Percentiles rank a stretch among this genome's conserved stretches.
These are phyloP conservation scores for Calephelis perditalis DNA, from an alignment of 2,888 invertebrate species.

Conservation along the genomic window DNA sequence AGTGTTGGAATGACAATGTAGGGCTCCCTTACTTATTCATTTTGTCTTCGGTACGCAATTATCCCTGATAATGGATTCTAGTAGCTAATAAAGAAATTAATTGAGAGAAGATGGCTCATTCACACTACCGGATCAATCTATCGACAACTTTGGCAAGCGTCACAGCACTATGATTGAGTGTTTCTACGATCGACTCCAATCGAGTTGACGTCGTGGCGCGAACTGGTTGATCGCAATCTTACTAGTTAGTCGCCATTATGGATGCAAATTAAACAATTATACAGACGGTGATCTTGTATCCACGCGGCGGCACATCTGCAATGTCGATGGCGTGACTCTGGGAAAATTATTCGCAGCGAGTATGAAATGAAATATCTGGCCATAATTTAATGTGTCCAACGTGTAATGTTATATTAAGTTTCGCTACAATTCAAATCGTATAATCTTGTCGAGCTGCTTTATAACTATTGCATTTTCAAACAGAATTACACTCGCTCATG, in stretches of 20 bases:
- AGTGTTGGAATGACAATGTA: too few relatives aligned
- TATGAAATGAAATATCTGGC: slow-evolving; percentile 26
- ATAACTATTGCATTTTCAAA: background rate
- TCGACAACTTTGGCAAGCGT: slow-evolving; percentile 9
- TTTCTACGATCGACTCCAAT: slow-evolving; percentile 33
- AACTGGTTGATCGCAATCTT: slow-evolving; percentile 64
- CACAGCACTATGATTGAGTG: slow-evolving; percentile 18
- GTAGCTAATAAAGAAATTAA: too few relatives aligned
- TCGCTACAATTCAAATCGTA: slow-evolving; percentile 16
- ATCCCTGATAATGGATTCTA: too few relatives aligned
- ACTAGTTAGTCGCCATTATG: slow-evolving; percentile 66
- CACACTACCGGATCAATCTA: background rate
- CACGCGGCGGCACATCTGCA: slow-evolving; percentile 40
- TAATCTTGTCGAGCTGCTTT: slow-evolving; percentile 13
- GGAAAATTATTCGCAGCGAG: slow-evolving; percentile 40
- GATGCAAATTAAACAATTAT: slow-evolving; percentile 70
- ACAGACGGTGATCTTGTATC: slow-evolving; percentile 40
- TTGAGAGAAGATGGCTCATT: too few relatives aligned
- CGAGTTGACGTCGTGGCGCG: slow-evolving; percentile 59
- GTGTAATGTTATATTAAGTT: slow-evolving; percentile 30
- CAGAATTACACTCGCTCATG: too few relatives aligned
- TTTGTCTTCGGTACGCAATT: too few relatives aligned
- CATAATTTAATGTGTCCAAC: slow-evolving; percentile 25
- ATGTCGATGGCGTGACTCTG: slow-evolving; percentile 47
- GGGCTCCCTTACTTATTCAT: too few relatives aligned